These are phyloP conservation scores for Stomatorhinus walkeri DNA, from an alignment of 2,797 vertebrate genomes.

Conservation along the genomic window DNA sequence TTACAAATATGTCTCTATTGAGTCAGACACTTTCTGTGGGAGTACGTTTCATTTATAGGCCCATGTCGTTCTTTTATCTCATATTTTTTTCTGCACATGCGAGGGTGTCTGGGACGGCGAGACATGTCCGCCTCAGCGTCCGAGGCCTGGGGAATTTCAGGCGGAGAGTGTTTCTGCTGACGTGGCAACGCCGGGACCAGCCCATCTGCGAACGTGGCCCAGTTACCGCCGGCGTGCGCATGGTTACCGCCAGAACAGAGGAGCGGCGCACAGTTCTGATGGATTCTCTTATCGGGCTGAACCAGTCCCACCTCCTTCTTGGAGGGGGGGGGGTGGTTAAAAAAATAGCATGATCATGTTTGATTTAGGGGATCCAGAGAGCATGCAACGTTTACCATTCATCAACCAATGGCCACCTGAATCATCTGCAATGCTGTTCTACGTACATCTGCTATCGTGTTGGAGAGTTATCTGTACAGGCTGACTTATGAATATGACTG, in stretches of 20 bases:
- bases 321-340: not conserved
- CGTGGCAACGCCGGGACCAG: not conserved
- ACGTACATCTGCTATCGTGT: not conserved
- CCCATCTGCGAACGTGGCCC: not conserved
- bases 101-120: not conserved
- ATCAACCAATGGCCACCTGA: slow-evolving; percentile 3
- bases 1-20: not conserved
- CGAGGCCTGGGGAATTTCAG: not conserved
- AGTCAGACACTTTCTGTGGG: not conserved
- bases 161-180: not conserved
- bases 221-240: not conserved
- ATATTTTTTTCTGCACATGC: not conserved
- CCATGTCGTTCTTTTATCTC: not conserved
- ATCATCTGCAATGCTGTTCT: not conserved
- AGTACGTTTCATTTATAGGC: slow-evolving; percentile 7
- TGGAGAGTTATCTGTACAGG: not conserved
- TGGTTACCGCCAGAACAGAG: not conserved
- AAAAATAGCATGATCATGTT: not conserved
- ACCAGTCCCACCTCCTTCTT: not conserved
- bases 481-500: not conserved
- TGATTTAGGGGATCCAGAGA: slow-evolving; percentile 2
- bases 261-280: not conserved
- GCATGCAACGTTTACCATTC: not conserved
- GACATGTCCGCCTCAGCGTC: not conserved
- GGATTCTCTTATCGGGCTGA: not conserved